Percentiles rank a stretch among this genome's conserved stretches.
Conservation (phyloP, 2,888 invertebrate species). For the Plutella xylostella region DNA sequence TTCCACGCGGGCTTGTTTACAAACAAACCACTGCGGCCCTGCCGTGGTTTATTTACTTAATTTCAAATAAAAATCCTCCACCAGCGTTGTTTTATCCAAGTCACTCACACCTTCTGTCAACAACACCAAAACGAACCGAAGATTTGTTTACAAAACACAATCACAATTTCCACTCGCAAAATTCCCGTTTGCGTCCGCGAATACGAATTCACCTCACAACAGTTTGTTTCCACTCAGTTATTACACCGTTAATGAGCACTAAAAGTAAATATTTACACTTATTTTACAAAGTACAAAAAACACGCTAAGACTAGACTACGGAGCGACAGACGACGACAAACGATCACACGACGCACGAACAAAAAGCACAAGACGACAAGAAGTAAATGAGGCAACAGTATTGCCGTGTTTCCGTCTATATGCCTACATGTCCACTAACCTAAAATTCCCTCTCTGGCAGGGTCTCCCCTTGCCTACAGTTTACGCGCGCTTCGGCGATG, state of each 20-base stretch:
- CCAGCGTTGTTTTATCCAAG: not conserved
- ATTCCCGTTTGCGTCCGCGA: no score
- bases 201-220: no score
- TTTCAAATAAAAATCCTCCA: not conserved
- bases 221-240: no score
- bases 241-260: no score
- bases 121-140: not conserved
- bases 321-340: constrained; percentile 45
- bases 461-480: constrained; percentile 37
- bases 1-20: constrained; percentile 58
- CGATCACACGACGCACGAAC: constrained; percentile 66
- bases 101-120: not conserved
- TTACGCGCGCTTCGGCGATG: constrained; percentile 26
- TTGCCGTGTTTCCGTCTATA: constrained; percentile 70
- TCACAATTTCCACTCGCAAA: no score
- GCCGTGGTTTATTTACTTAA: constrained; percentile 2
- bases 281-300: not conserved
- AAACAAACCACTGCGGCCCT: constrained; percentile 34
- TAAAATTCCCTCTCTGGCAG: constrained; percentile 51
- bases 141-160: no score
- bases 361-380: constrained; percentile 67
- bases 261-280: constrained; percentile 1
- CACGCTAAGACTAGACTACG: not conserved
- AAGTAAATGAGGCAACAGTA: constrained; percentile 69
- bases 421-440: constrained; percentile 72